Evolutionary conservation across 1,140 invertebrate genomes (phyloP), one percentile per base, ranked within the genome.

Genomic region (Druon quercuslanigerum): DNA sequence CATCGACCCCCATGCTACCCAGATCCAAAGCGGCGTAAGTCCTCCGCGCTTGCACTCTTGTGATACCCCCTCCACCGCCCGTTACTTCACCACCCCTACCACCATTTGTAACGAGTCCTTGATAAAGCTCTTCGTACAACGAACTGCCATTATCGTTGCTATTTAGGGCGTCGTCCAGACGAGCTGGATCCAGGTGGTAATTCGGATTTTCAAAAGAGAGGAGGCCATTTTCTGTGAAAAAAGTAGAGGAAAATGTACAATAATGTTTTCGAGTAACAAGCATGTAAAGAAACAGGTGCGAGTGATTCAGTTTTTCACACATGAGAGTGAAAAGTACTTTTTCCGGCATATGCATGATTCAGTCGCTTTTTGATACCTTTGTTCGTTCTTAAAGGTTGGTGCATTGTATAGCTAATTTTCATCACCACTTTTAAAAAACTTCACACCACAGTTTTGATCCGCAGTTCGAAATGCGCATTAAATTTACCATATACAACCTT

Each of bases 201-300:
- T 97, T 96, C 11, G 96, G 96, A 90, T 97, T 97, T 91, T 96
- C 95, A 91, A 96, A 97, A 82, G 96, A 96, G 82, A 96, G 92
- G 66, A 96, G 93, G 84, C 96, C 96, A 92, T 96, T 97, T 92
- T 96, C 96, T 96, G 93, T n/a, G 92, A 93, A 83, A 88, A 88
- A 86, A 81, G 82, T 80, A 51, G 72, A n/a, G 7, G 14, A 52
- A 72, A 72, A 20, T 52, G 19, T 57, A 9, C 40, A 9, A 46
- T 46, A 46, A 33, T 11, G 3, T 46, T 46, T 46, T 7, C 40
- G 40, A 46, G 9, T 9, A 8, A 11, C 9, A 46, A 9, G 40
- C 40, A 46, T 46, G 7, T 46, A 2, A 46, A 46, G 40, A 46
- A 1, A 11, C 0, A 46, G 7, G 9, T 46, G 40, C 40, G 0